Evolutionary conservation across 2,888 invertebrate genomes (phyloP).

Genomic region (Eudasyphora cyanicolor): DNA sequence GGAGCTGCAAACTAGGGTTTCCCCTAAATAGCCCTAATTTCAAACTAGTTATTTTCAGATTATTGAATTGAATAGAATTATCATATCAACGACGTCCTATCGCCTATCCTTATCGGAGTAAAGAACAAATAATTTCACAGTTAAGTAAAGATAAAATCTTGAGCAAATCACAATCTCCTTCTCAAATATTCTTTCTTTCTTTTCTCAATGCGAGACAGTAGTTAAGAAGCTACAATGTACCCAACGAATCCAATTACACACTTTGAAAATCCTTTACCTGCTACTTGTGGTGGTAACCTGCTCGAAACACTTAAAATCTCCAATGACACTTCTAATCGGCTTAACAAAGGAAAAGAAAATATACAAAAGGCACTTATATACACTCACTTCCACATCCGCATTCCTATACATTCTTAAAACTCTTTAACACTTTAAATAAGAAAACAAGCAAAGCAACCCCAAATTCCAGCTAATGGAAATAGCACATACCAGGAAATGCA

Average conservation of each 20-base stretch:
- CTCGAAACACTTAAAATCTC: constrained; percentile 28
- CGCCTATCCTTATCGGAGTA: background rate
- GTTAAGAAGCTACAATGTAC: background rate
- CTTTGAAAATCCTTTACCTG: constrained; percentile 17
- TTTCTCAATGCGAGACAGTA: background rate
- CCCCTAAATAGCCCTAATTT: too few species aligned
- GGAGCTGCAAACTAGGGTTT: too few species aligned
- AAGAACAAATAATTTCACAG: background rate
- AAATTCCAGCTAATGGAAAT: constrained; percentile 33
- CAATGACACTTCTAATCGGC: constrained; percentile 38
- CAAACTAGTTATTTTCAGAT: too few species aligned
- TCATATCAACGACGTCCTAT: background rate
- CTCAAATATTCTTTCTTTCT: background rate
- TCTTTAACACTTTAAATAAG: background rate
- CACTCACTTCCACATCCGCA: background rate
- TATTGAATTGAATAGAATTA: too few species aligned
- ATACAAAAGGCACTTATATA: background rate
- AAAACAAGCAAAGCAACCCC: background rate
- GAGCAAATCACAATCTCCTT: background rate
- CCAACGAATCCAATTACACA: constrained; percentile 3
- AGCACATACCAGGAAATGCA: constrained; percentile 46
- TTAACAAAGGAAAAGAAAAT: constrained; percentile 29
- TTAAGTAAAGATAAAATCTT: background rate
- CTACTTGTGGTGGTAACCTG: constrained; percentile 2
- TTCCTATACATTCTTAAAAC: too few species aligned